A percentile compares a stretch with the other conserved stretches of the same genome.
phyloP scores from a whole-genome alignment of 2,113 vertebrate species.

The Montifringilla adamsi region DNA sequence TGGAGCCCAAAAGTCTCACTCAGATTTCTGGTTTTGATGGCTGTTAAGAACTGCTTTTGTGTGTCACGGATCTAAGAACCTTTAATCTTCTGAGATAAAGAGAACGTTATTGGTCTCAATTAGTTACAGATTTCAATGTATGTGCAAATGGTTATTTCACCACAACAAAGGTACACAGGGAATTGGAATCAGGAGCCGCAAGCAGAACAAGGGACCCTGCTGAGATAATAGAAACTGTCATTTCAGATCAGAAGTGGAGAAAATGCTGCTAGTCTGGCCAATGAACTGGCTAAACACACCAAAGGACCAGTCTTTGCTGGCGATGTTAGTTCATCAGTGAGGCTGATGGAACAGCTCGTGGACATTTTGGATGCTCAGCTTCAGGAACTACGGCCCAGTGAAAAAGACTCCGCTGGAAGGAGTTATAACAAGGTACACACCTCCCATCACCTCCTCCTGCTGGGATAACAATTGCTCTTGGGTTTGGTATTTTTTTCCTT shows the following conservation, averaged over 20 bases:
- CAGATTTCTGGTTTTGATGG: conserved; percentile 58
- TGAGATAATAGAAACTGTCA: conserved; percentile 74
- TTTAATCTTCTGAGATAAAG: conserved; percentile 76
- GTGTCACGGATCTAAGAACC: conserved; percentile 64
- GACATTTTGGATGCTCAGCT: conserved; percentile 97
- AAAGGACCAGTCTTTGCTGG: conserved; percentile 94
- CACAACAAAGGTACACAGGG: conserved; percentile 67
- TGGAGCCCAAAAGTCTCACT: conserved; percentile 14
- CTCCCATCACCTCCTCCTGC: background rate
- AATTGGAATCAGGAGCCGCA: conserved; percentile 49
- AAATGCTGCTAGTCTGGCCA: conserved; percentile 95
- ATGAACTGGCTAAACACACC: conserved; percentile 95
- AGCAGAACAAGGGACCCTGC: conserved; percentile 59
- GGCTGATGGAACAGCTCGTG: conserved; percentile 96
- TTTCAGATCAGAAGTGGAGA: conserved; percentile 96
- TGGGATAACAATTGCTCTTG: conserved; percentile 7
- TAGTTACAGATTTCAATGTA: conserved; percentile 75
- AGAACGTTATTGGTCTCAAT: conserved; percentile 74
- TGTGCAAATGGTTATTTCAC: conserved; percentile 70
- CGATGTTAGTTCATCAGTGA: conserved; percentile 94
- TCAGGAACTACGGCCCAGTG: conserved; percentile 89
- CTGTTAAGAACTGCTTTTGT: conserved; percentile 62
- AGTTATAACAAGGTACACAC: conserved; percentile 97
- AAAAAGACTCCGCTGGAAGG: conserved; percentile 89
- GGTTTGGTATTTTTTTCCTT: background rate